Conservation (phyloP, 1,140 invertebrate genomes). For the Drosophila neocordata region DNA sequence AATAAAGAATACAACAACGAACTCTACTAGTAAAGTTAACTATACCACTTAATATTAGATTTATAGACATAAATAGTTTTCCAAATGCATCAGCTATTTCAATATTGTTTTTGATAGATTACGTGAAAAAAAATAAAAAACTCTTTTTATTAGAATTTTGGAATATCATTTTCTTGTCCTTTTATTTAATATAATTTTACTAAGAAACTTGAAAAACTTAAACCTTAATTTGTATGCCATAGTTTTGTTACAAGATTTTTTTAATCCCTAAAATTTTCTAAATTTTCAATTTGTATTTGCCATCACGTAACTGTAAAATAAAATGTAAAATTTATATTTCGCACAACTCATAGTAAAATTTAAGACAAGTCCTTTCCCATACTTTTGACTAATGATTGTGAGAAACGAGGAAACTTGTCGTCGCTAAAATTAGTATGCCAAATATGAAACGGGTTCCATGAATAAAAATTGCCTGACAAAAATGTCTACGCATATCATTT, state of each 20-base stretch:
- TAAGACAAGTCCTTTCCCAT: background rate
- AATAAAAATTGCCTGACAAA: slow-evolving; percentile 44
- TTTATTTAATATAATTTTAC: too few species aligned
- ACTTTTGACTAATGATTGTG: slow-evolving; percentile 39
- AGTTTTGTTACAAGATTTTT: background rate
- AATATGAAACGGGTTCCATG: slow-evolving; percentile 17
- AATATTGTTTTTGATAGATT: too few species aligned
- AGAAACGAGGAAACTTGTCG: slow-evolving; percentile 24
- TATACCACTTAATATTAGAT: too few species aligned
- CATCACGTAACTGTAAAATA: background rate
- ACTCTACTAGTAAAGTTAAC: too few species aligned
- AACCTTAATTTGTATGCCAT: background rate
- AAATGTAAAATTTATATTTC: background rate
- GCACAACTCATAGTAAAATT: background rate
- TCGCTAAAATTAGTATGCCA: slow-evolving; percentile 36
- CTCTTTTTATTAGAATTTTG: too few species aligned
- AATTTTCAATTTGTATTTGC: background rate
- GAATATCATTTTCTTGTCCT: too few species aligned
- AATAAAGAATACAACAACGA: too few species aligned
- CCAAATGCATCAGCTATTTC: too few species aligned
- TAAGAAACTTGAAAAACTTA: too few species aligned
- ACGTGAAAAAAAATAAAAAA: too few species aligned
- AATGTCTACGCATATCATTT: slow-evolving; percentile 36
- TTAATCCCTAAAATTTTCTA: background rate
- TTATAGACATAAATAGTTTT: too few species aligned